Base-by-base conservation (phyloP, 2,888 invertebrate genomes). In the Drosophila acutilabella region DNA sequence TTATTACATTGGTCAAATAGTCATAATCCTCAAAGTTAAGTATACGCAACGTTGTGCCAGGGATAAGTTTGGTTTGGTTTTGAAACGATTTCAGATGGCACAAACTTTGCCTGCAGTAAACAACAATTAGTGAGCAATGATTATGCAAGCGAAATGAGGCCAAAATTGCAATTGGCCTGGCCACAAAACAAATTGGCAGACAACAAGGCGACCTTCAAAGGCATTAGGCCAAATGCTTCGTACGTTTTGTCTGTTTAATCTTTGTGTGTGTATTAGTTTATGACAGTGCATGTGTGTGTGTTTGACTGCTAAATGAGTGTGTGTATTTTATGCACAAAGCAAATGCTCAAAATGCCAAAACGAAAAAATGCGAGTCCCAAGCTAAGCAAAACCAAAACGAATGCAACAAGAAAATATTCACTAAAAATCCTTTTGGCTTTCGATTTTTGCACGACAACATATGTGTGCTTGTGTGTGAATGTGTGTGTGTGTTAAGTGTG, bases 321-420 rank as follows among this genome's bases (percentile, higher is more conserved):
- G 47, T 69, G 20, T 69, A 57, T 33, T 66, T 70, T 65, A 61
- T 68, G 57, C 60, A 73, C 72, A 89, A 88, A 84, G 85, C 64
- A 73, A 82, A 76, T 75, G 61, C 64, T 58, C 16, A 6, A 52
- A 73, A 61, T 53, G 52, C 58, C 65, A 61, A 50, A 64, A 71
- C 64, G 62, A 57, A 56, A 85, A 50, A 47, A 65, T 40, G 47
- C 53, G 38, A 56, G 64, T 57, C n/a, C 61, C 62, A 33, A 7
- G 36, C 45, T 60, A 67, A 30, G 48, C 51, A 45, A 64, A 64
- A 8, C 30, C 30, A 30, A 64, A 68, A 40, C 57, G 50, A 59
- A 47, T 69, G 81, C 70, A 78, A 78, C 80, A 79, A 88, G 74
- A 89, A 89, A 76, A 68, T 74, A 80, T 86, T 58, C 77, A 66